Evolutionary conservation across 1,140 invertebrate species (phyloP).

Genomic region (Cardiocondyla obscurior): DNA sequence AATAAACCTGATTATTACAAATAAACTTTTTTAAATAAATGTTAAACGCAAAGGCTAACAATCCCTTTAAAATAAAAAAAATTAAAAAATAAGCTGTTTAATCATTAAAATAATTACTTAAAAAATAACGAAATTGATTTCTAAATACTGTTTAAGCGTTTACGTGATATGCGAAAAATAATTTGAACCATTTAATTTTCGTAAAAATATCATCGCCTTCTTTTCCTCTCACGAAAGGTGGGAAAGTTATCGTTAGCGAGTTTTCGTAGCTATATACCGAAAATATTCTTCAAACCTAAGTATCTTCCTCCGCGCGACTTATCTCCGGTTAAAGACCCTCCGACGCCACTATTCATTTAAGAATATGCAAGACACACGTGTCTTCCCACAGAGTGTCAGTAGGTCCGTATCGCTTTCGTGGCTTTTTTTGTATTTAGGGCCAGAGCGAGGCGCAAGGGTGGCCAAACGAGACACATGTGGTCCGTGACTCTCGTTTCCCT

Average conservation of each 20-base stretch:
- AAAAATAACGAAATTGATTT: not conserved
- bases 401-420: conserved; percentile 68
- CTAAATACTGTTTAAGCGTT: not conserved
- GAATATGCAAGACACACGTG: conserved; percentile 71
- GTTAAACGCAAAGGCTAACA: not conserved
- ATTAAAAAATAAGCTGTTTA: not conserved
- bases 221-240: not conserved
- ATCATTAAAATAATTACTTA: not conserved
- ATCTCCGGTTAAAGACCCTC: conserved; percentile 65
- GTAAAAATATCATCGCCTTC: not conserved
- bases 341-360: conserved; percentile 44
- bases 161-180: not conserved
- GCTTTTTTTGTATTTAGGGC: conserved; percentile 61
- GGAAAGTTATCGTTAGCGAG: not conserved
- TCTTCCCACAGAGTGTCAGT: conserved; percentile 74
- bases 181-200: not conserved
- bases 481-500: conserved; percentile 62
- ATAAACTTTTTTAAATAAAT: not conserved
- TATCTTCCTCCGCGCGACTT: conserved; percentile 44
- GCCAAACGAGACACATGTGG: conserved; percentile 66
- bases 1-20: not conserved
- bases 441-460: conserved; percentile 52
- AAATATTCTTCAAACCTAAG: not conserved
- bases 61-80: not conserved
- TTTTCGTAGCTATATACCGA: not conserved